These are phyloP conservation scores for Oceanodroma tethys DNA, from an alignment of 2,113 vertebrate species.

Conservation along the genomic window DNA sequence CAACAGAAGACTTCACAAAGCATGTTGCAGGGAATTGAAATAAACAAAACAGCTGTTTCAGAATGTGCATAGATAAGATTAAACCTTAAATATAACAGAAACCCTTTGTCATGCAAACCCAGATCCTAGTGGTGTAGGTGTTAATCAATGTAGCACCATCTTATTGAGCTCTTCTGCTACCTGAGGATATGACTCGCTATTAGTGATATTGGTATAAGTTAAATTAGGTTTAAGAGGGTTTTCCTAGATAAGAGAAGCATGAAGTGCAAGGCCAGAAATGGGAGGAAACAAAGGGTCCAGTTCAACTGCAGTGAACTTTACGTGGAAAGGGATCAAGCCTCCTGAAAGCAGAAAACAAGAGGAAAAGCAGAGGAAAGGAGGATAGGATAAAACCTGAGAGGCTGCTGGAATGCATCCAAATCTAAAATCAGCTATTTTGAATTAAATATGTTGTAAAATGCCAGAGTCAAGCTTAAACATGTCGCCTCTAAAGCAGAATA, in stretches of 20 bases:
- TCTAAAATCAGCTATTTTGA: not conserved
- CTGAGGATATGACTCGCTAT: not conserved
- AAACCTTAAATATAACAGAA: not conserved
- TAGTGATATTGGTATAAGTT: not conserved
- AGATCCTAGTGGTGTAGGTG: not conserved
- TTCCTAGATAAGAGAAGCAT: not conserved
- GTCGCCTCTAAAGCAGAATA: not conserved
- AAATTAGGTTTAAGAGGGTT: not conserved
- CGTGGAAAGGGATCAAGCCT: fast-evolving
- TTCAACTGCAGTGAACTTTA: not conserved
- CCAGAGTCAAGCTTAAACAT: not conserved
- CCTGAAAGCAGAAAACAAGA: not conserved
- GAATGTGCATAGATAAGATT: not conserved
- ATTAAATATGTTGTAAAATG: not conserved
- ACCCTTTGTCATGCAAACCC: not conserved
- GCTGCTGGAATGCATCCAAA: not conserved
- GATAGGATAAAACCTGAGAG: not conserved
- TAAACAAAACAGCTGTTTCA: not conserved
- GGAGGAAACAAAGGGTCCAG: not conserved
- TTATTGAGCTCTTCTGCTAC: not conserved
- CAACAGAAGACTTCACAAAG: not conserved
- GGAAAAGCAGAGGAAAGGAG: not conserved
- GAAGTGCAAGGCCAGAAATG: not conserved
- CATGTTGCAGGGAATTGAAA: not conserved
- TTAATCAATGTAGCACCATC: not conserved